phyloP scores from a whole-genome alignment of 2,797 vertebrate genomes.

The Yasuhikotakia modesta region DNA sequence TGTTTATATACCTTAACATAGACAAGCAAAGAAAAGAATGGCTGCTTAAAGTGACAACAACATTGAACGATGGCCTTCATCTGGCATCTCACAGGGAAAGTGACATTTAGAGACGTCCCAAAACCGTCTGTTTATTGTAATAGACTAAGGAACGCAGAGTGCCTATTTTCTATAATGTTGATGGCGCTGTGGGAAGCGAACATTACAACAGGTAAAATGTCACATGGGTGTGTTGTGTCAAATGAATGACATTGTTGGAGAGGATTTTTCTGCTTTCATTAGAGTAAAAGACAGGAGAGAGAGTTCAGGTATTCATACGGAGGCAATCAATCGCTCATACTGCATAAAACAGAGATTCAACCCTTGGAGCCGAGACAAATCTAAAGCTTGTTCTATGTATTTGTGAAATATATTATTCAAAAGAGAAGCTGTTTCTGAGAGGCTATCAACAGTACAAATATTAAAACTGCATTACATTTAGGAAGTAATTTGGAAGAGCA shows the following conservation, averaged over 20 bases:
- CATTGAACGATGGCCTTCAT: constrained; percentile 57
- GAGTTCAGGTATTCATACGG: constrained; percentile 20
- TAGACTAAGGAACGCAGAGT: constrained; percentile 35
- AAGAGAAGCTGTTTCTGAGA: constrained; percentile 13
- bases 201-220: constrained; percentile 40
- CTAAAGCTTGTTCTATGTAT: neutral
- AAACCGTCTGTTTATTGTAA: constrained; percentile 54
- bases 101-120: constrained; percentile 54
- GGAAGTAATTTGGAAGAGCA: neutral
- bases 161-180: constrained; percentile 44
- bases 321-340: constrained; percentile 10
- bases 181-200: constrained; percentile 37
- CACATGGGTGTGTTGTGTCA: constrained; percentile 47
- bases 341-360: neutral
- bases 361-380: neutral
- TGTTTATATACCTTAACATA: constrained; percentile 49
- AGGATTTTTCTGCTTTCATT: constrained; percentile 30
- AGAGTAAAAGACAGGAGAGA: constrained; percentile 27
- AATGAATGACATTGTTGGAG: constrained; percentile 40
- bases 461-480: constrained; percentile 23
- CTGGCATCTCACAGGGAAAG: constrained; percentile 52
- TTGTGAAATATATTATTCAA: neutral
- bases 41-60: constrained; percentile 54
- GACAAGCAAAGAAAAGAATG: constrained; percentile 44
- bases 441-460: constrained; percentile 20